These are phyloP conservation scores for Myiozetetes cayanensis DNA, from an alignment of 2,113 vertebrate species.

Conservation along the genomic window DNA sequence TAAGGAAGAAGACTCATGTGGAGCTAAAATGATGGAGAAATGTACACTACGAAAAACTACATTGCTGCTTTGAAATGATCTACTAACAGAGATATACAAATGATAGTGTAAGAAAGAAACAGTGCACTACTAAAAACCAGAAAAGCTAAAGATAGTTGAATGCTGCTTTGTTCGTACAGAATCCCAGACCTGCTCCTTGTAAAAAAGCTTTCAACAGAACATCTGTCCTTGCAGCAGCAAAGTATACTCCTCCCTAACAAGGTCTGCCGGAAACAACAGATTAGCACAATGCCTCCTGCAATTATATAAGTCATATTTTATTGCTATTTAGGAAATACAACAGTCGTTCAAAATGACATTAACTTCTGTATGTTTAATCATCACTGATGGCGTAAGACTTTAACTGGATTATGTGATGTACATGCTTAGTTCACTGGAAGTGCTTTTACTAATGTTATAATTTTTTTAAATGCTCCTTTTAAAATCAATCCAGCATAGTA, in stretches of 20 bases:
- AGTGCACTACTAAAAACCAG: neutral
- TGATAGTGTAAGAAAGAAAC: neutral
- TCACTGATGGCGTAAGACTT: neutral
- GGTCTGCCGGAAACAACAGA: neutral
- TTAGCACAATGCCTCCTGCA: neutral
- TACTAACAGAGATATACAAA: neutral
- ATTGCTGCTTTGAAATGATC: neutral
- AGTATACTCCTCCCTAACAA: neutral
- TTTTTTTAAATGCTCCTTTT: neutral
- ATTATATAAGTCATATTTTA: neutral
- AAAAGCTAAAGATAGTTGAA: neutral
- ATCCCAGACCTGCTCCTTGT: neutral
- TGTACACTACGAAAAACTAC: neutral
- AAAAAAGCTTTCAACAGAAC: neutral
- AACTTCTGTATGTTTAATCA: neutral
- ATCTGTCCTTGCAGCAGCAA: neutral
- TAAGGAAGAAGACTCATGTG: neutral
- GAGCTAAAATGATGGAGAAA: neutral
- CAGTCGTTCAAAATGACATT: neutral
- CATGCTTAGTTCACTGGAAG: neutral
- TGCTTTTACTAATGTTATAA: neutral
- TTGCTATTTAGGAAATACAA: neutral
- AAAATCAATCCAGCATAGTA: constrained; percentile 9
- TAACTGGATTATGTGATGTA: neutral
- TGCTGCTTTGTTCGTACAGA: neutral